Conservation (phyloP, 2,113 vertebrate genomes). For the Triplophysa dalaica region DNA sequence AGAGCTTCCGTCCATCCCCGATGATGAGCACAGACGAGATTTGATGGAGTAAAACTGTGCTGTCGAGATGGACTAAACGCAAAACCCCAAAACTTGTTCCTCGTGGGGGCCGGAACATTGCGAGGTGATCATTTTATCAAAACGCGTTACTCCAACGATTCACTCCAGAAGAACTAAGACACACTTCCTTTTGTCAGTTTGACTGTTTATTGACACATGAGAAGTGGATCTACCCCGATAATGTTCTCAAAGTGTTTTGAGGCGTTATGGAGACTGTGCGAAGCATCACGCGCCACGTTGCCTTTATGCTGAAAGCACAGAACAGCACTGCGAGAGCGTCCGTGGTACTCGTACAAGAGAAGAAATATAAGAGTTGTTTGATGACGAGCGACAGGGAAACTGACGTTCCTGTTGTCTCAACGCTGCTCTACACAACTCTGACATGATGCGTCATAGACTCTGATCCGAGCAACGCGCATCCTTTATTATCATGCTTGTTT, state of each 20-base stretch:
- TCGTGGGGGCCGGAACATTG: neutral
- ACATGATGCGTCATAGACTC: slow-evolving; percentile 13
- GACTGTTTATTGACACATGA: neutral
- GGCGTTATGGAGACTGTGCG: neutral
- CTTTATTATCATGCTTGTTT: slow-evolving; percentile 21
- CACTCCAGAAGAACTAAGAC: slow-evolving; percentile 11
- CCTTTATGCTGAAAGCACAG: slow-evolving; percentile 9
- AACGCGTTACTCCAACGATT: neutral
- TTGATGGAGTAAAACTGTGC: slow-evolving; percentile 31
- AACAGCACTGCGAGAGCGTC: neutral
- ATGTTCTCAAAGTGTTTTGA: slow-evolving; percentile 1
- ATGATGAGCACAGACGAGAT: neutral
- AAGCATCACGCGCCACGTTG: slow-evolving; percentile 2
- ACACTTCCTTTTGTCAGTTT: slow-evolving; percentile 13
- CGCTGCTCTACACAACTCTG: neutral
- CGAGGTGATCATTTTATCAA: neutral
- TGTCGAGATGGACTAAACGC: neutral
- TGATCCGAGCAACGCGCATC: neutral
- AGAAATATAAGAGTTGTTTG: slow-evolving; percentile 9
- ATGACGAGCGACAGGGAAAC: neutral
- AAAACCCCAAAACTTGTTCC: neutral
- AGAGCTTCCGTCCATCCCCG: slow-evolving; percentile 13
- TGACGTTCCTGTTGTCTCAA: slow-evolving; percentile 12
- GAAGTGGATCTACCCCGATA: slow-evolving; percentile 8
- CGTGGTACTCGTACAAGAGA: slow-evolving; percentile 19